A percentile compares a stretch with the other conserved stretches of the same genome.
Conservation (phyloP, 2,888 invertebrate genomes). For the Bibio marci region DNA sequence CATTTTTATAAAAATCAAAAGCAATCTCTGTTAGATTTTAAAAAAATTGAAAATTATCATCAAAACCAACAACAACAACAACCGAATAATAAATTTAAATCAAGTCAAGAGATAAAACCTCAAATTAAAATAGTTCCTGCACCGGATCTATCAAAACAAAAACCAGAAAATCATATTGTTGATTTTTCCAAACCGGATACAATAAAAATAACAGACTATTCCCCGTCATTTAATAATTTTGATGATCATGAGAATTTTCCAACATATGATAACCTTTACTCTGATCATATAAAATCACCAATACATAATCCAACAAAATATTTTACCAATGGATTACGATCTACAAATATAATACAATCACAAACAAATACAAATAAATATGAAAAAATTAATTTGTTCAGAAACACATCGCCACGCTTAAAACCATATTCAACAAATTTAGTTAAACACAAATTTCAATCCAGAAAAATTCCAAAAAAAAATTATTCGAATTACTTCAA, state of each 20-base stretch:
- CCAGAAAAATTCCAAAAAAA: background rate
- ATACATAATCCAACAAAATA: too few species aligned
- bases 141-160: slow-evolving; percentile 15
- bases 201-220: background rate
- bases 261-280: too few species aligned
- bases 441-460: background rate
- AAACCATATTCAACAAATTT: slow-evolving; percentile 26
- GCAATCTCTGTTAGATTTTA: too few species aligned
- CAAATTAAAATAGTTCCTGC: slow-evolving; percentile 10
- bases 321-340: too few species aligned
- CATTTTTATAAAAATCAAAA: background rate
- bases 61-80: background rate
- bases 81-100: slow-evolving; percentile 1
- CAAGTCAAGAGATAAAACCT: slow-evolving; percentile 6
- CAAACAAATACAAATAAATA: slow-evolving; percentile 11
- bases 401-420: slow-evolving; percentile 31
- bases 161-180: too few species aligned
- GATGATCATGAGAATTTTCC: background rate
- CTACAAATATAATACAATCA: background rate
- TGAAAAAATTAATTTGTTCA: slow-evolving; percentile 19
- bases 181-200: too few species aligned
- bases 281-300: too few species aligned
- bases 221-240: background rate
- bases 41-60: background rate
- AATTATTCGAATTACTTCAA: slow-evolving; percentile 24